Conservation (phyloP, 2,888 invertebrate species). For the Limenitis camilla region DNA sequence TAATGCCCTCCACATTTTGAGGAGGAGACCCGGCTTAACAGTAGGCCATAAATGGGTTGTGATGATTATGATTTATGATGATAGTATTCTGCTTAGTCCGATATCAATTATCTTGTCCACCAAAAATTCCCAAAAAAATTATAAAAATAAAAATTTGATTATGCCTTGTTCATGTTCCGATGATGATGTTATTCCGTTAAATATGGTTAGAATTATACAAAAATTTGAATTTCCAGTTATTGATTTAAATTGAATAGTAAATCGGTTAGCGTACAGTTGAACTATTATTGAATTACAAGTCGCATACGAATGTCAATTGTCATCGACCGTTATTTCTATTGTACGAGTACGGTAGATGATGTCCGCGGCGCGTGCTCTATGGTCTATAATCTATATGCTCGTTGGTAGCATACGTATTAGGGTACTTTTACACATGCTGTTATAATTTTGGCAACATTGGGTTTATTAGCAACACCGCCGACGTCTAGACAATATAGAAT, state of each 20-base stretch:
- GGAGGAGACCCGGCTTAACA: too few relatives aligned
- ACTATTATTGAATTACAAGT: constrained; percentile 15
- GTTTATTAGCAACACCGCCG: too few relatives aligned
- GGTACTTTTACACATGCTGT: neutral
- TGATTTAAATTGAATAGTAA: neutral
- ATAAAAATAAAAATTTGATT: too few relatives aligned
- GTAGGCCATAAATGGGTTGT: too few relatives aligned
- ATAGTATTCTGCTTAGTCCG: too few relatives aligned
- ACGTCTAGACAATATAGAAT: too few relatives aligned
- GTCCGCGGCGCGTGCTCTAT: constrained; percentile 14
- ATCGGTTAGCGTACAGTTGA: constrained; percentile 5
- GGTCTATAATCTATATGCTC: neutral
- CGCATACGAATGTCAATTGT: constrained; percentile 11
- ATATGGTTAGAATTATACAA: neutral
- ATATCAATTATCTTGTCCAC: too few relatives aligned
- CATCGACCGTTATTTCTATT: constrained; percentile 20
- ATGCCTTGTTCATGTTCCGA: too few relatives aligned
- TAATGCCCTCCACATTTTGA: too few relatives aligned
- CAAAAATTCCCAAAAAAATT: too few relatives aligned
- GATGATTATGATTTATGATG: too few relatives aligned
- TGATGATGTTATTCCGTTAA: neutral
- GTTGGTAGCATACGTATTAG: neutral
- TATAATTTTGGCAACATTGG: too few relatives aligned
- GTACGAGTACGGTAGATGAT: constrained; percentile 1
- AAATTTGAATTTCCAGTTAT: neutral